Base-by-base conservation (phyloP, 92 coral and sea anemone species). In the Phymanthus crucifer region DNA sequence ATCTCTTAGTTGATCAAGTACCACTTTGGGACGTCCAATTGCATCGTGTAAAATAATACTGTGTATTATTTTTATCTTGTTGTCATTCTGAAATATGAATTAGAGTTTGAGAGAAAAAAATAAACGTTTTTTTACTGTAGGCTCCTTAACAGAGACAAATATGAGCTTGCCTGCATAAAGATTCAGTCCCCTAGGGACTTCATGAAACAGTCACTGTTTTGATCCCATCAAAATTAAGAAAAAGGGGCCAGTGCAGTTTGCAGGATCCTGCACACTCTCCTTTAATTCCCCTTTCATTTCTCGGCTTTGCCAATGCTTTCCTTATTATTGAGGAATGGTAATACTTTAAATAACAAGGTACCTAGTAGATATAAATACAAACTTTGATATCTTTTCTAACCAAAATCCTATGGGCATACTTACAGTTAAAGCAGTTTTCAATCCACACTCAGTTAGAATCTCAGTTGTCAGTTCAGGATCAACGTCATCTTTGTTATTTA, bases 391-490 rank as follows among this genome's bases (percentile, higher is more conserved):
- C 27, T n/a, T n/a, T 19, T 19, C 19, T 21, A 19, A 57, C 66
- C 21, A 57, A 19, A 57, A 57, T 57, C 21, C 9, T 21, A 57
- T 57, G 21, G 3, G 16, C 72, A 32, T 27, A 77, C 83, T 87
- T 81, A 87, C 91, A 23, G 87, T 87, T 83, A 87, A 83, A 7
- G 75, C 7, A 23, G 70, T 54, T 57, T 80, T 87, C 32, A 83
- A 58, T n/a, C 91, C 91, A 87, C 91, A 87, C 61, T 87, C 87
- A 2, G 81, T 33, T 18, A 87, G 80, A 38, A 87, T 70, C 6
- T 58, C 73, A 14, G 46, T 56, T 0, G 77, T 67, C 64, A 67
- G 46, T 26, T 81, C 79, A 27, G 71, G 72, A 74, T 75, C 48
- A 24, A 86, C 24, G 10, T 47, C 50, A 23, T 70, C 71, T 32